Evolutionary conservation across 2,797 vertebrate genomes (phyloP).

Genomic region (Etheostoma nigrum): DNA sequence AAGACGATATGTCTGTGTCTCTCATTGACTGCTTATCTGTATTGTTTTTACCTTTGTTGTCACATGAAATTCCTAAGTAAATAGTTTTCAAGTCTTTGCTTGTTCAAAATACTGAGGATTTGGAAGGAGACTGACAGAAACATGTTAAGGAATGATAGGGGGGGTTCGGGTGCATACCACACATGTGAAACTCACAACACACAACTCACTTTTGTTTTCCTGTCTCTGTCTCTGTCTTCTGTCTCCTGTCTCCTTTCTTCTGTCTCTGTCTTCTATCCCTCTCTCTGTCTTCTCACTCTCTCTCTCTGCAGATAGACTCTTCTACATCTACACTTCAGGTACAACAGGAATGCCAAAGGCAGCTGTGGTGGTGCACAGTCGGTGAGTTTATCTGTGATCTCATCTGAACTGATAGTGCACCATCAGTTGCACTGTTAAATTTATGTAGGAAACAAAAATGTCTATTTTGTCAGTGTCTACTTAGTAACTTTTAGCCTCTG

Average conservation of each 20-base stretch:
- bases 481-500: background rate
- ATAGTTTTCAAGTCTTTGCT: conserved; percentile 67
- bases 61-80: conserved; percentile 59
- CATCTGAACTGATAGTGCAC: background rate
- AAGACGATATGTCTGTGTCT: background rate
- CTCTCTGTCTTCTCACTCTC: background rate
- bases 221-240: too few species aligned
- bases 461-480: too few species aligned
- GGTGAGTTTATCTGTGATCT: conserved; percentile 74
- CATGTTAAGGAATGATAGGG: conserved; percentile 32
- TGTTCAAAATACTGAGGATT: conserved; percentile 24
- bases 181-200: background rate
- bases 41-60: conserved; percentile 15
- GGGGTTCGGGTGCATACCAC: conserved; percentile 12
- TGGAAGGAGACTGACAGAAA: conserved; percentile 26
- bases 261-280: too few species aligned
- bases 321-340: conserved; percentile 92
- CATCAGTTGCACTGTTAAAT: background rate
- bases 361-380: conserved; percentile 90
- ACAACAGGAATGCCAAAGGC: conserved; percentile 92
- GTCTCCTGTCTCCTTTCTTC: too few species aligned
- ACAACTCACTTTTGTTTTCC: too few species aligned
- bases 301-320: conserved; percentile 83
- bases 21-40: background rate
- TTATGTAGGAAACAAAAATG: background rate